Evolutionary conservation across 1,140 invertebrate genomes (phyloP), one percentile per base, ranked within the genome.

Genomic region (Drosophila lowei): DNA sequence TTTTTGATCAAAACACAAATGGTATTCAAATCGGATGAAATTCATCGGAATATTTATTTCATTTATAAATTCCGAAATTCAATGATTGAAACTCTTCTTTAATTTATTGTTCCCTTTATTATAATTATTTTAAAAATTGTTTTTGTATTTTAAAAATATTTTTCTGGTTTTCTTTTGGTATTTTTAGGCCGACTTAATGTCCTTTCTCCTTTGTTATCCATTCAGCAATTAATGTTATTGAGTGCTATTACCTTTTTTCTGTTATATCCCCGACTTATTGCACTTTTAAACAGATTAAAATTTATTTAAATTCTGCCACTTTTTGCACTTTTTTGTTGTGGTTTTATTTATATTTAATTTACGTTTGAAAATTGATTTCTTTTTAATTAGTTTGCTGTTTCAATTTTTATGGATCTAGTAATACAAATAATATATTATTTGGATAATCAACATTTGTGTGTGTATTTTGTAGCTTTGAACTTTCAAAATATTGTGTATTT

Each of bases 401-500:
- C 18, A 43, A 25, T 57, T 57, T 57, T 54, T 5, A 9, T 18
- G 50, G 11, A 18, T 9, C 30, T 30, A 30, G 9, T 9, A 30
- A 30, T 25, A 47, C 8, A 9, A 11, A 38, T 57, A 42, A 53
- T 53, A 18, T 41, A 18, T 21, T 64, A 30, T 60, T 42, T 42
- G 16, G 43, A 68, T 63, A 68, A 57, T 67, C 55, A 67, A 67
- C 30, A 67, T 68, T 34, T 68, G 64, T 13, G 34, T 34, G 38
- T 23, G 43, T 18, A 18, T 34, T 52, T 60, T 74, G 38, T 47
- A 59, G 53, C 49, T 79, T 73, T 77, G 79, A 79, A 86, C 77
- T 85, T 84, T 85, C 67, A 77, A 67, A 81, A 60, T 44, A 60
- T 74, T 66, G 54, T 57, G 75, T 54, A 74, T 75, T 75, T 54